Percentiles rank a stretch among this genome's conserved stretches.
phyloP scores from a whole-genome alignment of 1,140 invertebrate genomes.

The Hypothenemus hampei region DNA sequence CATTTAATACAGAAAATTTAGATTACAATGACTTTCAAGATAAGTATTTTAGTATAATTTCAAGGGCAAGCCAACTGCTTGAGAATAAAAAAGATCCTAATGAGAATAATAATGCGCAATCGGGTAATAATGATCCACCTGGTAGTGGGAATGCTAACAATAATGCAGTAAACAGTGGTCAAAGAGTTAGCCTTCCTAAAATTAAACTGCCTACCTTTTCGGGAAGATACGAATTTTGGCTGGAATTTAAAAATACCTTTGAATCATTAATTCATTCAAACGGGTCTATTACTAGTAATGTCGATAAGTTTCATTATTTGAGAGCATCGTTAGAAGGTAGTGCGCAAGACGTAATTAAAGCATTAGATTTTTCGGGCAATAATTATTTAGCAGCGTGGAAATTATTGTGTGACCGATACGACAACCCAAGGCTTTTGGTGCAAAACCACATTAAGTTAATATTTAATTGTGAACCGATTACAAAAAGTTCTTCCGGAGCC shows the following conservation, averaged over 20 bases:
- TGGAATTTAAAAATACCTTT: slow-evolving; percentile 5
- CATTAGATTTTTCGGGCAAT: slow-evolving; percentile 29
- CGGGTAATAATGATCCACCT: no score
- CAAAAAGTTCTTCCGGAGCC: neutral
- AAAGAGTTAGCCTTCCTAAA: neutral
- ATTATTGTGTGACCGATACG: slow-evolving; percentile 34
- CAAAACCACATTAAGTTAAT: slow-evolving; percentile 18
- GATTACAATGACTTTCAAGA: no score
- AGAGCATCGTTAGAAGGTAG: slow-evolving; percentile 32
- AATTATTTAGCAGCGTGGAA: slow-evolving; percentile 40
- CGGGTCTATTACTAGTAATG: neutral
- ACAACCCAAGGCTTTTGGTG: slow-evolving; percentile 32
- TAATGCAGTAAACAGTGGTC: no score
- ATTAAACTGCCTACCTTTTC: slow-evolving; percentile 15
- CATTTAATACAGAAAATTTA: no score
- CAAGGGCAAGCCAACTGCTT: no score
- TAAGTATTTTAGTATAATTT: no score
- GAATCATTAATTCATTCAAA: slow-evolving; percentile 2
- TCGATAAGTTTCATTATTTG: slow-evolving; percentile 25
- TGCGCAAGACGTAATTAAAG: slow-evolving; percentile 32
- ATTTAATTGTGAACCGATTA: slow-evolving; percentile 4
- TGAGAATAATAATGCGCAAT: no score
- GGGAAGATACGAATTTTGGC: neutral
- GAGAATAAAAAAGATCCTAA: no score
- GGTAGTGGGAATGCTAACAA: no score